phyloP scores from a whole-genome alignment of 2,113 vertebrate genomes.

The Cyprinus carpio region DNA sequence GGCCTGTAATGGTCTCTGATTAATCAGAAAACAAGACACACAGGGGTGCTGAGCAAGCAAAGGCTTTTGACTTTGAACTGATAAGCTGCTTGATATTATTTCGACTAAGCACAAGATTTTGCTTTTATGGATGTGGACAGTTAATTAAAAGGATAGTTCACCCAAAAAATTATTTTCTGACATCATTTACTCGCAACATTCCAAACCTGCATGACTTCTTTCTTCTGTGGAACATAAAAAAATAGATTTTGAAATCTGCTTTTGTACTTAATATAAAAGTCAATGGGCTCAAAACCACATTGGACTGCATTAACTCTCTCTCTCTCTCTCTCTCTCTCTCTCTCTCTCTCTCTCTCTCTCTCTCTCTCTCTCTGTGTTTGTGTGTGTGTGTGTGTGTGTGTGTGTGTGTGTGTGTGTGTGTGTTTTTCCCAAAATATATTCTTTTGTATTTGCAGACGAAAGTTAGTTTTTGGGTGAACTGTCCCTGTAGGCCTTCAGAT shows the following conservation, averaged over 20 bases:
- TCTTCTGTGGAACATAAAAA: no score
- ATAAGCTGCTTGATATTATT: constrained; percentile 12
- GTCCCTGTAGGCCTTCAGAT: background rate
- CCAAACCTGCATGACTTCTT: no score
- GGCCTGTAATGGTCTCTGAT: background rate
- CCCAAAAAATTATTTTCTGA: no score
- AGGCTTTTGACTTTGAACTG: constrained; percentile 4
- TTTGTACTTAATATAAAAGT: background rate
- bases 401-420: no score
- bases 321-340: no score
- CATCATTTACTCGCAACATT: no score
- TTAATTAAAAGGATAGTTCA: background rate
- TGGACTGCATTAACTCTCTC: background rate
- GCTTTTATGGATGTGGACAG: constrained; percentile 6
- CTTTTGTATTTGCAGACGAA: background rate
- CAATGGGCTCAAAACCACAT: background rate
- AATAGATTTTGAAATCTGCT: background rate
- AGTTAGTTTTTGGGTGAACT: background rate
- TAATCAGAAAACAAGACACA: constrained; percentile 12
- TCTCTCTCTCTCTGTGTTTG: no score
- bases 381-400: no score
- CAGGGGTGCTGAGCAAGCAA: constrained; percentile 3
- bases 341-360: no score
- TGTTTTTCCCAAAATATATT: background rate
- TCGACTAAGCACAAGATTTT: background rate